Percentiles rank a stretch among this genome's conserved stretches.
These are phyloP conservation scores for Zophobas morio DNA, from an alignment of 1,140 invertebrate species.

Conservation along the genomic window DNA sequence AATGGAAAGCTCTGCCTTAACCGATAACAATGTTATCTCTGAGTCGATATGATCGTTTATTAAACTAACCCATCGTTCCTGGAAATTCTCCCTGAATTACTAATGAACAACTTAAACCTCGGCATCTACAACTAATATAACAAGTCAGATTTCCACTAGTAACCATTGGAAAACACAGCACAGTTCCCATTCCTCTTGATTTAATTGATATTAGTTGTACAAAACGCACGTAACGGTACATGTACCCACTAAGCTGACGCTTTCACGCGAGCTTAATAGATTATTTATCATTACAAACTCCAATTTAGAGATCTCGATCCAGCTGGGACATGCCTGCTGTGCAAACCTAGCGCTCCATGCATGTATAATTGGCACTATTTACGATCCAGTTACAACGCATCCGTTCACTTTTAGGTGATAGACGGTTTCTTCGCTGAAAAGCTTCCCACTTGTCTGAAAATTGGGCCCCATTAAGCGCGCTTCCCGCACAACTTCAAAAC, in stretches of 20 bases:
- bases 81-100: not conserved
- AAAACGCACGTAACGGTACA: constrained; percentile 10
- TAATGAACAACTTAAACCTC: not conserved
- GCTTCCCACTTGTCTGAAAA: constrained; percentile 13
- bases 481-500: constrained; percentile 38
- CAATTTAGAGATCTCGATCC: constrained; percentile 23
- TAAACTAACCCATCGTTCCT: not conserved
- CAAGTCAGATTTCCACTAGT: not conserved
- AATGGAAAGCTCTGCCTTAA: not conserved
- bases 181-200: not conserved
- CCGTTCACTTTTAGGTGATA: constrained; percentile 28
- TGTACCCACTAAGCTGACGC: not conserved
- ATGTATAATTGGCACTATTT: constrained; percentile 30
- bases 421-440: constrained; percentile 8
- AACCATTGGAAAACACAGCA: not conserved
- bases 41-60: not conserved
- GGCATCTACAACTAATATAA: not conserved
- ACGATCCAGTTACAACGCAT: constrained; percentile 12
- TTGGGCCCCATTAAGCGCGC: constrained; percentile 27
- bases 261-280: constrained; percentile 30
- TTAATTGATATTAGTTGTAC: constrained; percentile 18
- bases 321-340: not conserved
- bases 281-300: constrained; percentile 34
- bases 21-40: not conserved
- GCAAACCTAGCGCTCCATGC: not conserved